These are phyloP conservation scores for Desmodus rotundus DNA, from an alignment of 2,113 vertebrate species.

Conservation along the genomic window DNA sequence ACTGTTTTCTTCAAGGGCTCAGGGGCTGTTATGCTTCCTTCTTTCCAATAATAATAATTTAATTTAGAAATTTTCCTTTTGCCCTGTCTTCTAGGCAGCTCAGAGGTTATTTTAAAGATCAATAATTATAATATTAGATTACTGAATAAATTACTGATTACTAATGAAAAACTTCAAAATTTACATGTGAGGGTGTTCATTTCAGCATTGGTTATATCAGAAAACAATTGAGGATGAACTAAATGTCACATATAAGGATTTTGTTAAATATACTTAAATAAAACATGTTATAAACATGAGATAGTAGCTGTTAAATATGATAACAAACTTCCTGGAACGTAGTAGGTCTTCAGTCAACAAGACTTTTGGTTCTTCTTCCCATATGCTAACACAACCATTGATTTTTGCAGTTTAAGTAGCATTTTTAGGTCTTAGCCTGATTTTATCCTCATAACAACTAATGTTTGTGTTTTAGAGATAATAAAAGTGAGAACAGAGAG, in stretches of 20 bases:
- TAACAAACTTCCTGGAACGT: background rate
- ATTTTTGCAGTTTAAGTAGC: background rate
- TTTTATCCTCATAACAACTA: background rate
- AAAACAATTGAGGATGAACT: background rate
- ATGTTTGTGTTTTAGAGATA: background rate
- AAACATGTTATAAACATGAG: background rate
- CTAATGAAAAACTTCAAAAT: background rate
- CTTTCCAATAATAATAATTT: background rate
- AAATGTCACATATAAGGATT: background rate
- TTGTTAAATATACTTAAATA: background rate
- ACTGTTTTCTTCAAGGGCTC: background rate
- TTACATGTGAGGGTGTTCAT: background rate
- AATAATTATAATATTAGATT: background rate
- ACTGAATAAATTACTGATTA: background rate
- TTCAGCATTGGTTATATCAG: background rate
- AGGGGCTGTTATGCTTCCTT: background rate
- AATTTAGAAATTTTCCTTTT: background rate
- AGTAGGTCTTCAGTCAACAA: background rate
- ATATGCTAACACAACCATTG: background rate
- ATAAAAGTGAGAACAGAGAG: background rate
- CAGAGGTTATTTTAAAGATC: conserved; percentile 7
- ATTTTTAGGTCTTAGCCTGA: background rate
- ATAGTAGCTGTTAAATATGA: background rate
- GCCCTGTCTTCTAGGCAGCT: conserved; percentile 11
- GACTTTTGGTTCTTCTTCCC: background rate